phyloP scores from a whole-genome alignment of 2,113 vertebrate species.

The Hiodon tergisus region DNA sequence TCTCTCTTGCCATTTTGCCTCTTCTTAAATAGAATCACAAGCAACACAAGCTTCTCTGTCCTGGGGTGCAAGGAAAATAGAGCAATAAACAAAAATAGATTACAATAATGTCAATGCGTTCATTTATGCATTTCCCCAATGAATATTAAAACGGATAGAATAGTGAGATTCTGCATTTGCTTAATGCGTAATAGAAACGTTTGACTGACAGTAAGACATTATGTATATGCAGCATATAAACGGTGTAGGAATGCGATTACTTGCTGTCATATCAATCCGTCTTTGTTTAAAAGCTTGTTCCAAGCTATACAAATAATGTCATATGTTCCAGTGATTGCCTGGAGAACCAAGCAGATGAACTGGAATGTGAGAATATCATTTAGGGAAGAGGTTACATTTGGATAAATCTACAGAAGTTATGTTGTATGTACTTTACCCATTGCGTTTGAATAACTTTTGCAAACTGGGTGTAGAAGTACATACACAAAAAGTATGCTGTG shows the following conservation, averaged over 20 bases:
- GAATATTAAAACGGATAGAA: neutral
- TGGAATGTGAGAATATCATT: neutral
- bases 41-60: constrained; percentile 39
- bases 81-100: neutral
- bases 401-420: neutral
- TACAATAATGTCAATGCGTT: neutral
- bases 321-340: constrained; percentile 8
- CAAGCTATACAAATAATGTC: constrained; percentile 7
- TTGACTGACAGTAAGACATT: neutral
- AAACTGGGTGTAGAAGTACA: too few relatives aligned
- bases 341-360: neutral
- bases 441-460: too few relatives aligned
- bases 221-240: constrained; percentile 7
- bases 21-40: constrained; percentile 49
- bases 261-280: constrained; percentile 9
- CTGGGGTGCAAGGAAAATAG: neutral
- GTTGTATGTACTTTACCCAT: too few relatives aligned
- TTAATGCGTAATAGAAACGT: neutral
- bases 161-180: neutral
- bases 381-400: neutral
- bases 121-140: neutral
- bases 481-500: too few relatives aligned
- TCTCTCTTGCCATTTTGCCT: constrained; percentile 42
- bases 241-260: neutral
- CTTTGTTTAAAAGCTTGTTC: neutral